Evolutionary conservation across 2,888 invertebrate species (phyloP).

Genomic region (Drosophila flavopinicola): DNA sequence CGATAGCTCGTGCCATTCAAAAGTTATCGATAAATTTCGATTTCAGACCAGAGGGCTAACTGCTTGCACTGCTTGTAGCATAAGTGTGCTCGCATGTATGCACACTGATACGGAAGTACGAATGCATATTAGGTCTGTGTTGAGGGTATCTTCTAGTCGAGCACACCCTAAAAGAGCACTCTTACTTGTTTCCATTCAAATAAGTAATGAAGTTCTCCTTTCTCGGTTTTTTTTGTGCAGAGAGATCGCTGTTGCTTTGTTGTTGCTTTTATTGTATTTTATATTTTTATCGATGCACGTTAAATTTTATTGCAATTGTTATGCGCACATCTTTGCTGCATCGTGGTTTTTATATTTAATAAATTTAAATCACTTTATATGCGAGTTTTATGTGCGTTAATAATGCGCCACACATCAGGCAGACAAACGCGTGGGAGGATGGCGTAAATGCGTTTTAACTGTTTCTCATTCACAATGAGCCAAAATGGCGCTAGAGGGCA

Average conservation of each 20-base stretch:
- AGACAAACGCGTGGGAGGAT: not conserved
- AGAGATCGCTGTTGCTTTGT: constrained; percentile 43
- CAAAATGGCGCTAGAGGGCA: constrained; percentile 22
- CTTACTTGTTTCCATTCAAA: constrained; percentile 63
- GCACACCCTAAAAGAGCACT: too few relatives aligned
- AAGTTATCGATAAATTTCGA: too few relatives aligned
- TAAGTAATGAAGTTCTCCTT: constrained; percentile 73
- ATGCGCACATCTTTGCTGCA: constrained; percentile 73
- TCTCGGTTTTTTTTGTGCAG: constrained; percentile 22
- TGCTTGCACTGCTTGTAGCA: too few relatives aligned
- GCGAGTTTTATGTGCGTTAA: constrained; percentile 78
- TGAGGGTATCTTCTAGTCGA: too few relatives aligned
- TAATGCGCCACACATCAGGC: constrained; percentile 56
- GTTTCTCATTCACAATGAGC: constrained; percentile 39
- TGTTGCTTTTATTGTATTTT: constrained; percentile 69
- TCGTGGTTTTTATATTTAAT: constrained; percentile 73
- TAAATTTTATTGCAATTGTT: constrained; percentile 80
- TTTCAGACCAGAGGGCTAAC: too few relatives aligned
- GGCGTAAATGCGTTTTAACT: constrained; percentile 31
- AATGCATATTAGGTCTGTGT: too few relatives aligned
- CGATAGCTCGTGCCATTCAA: too few relatives aligned
- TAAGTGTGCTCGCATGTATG: too few relatives aligned
- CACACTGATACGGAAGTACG: too few relatives aligned
- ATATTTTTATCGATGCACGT: constrained; percentile 78
- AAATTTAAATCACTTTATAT: constrained; percentile 80